A percentile compares a stretch with the other conserved stretches of the same genome.
These are phyloP conservation scores for Dendrolimus punctatus DNA, from an alignment of 1,140 invertebrate genomes.

Conservation along the genomic window DNA sequence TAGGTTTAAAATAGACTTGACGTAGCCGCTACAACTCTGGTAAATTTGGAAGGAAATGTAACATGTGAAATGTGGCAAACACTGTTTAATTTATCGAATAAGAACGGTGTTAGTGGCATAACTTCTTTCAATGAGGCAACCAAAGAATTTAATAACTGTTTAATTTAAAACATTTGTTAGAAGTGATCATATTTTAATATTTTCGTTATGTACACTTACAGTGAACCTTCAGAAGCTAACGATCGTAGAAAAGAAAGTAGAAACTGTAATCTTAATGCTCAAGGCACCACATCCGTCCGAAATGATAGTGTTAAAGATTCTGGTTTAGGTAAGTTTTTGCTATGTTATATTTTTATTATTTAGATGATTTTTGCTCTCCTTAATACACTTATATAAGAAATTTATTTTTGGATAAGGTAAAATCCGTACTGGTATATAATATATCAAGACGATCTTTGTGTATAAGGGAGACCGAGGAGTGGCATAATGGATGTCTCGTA, in stretches of 20 bases:
- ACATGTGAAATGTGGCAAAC: not conserved
- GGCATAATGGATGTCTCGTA: too few relatives aligned
- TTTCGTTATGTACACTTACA: slow-evolving; percentile 18
- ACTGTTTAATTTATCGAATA: slow-evolving; percentile 10
- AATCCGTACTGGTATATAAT: too few relatives aligned
- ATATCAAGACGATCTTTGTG: too few relatives aligned
- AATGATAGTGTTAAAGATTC: slow-evolving; percentile 34
- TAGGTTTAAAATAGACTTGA: slow-evolving; percentile 50
- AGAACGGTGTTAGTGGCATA: slow-evolving; percentile 7
- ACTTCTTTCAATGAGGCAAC: slow-evolving; percentile 9
- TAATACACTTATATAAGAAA: not conserved
- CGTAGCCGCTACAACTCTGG: slow-evolving; percentile 21
- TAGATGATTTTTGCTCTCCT: not conserved
- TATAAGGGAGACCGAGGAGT: too few relatives aligned
- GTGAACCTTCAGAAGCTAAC: slow-evolving; percentile 23
- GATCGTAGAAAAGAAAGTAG: slow-evolving; percentile 27
- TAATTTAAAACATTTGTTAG: slow-evolving; percentile 5
- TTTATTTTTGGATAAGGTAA: not conserved
- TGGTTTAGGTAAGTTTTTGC: slow-evolving; percentile 45
- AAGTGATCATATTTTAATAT: slow-evolving; percentile 7
- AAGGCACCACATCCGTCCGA: slow-evolving; percentile 49
- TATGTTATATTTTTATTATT: not conserved
- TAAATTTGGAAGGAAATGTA: slow-evolving; percentile 26
- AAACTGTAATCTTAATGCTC: slow-evolving; percentile 23
- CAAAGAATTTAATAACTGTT: slow-evolving; percentile 8